These are phyloP conservation scores for Antedon mediterranea DNA, from an alignment of 53 echinoderm and acorn worm species.

Conservation along the genomic window DNA sequence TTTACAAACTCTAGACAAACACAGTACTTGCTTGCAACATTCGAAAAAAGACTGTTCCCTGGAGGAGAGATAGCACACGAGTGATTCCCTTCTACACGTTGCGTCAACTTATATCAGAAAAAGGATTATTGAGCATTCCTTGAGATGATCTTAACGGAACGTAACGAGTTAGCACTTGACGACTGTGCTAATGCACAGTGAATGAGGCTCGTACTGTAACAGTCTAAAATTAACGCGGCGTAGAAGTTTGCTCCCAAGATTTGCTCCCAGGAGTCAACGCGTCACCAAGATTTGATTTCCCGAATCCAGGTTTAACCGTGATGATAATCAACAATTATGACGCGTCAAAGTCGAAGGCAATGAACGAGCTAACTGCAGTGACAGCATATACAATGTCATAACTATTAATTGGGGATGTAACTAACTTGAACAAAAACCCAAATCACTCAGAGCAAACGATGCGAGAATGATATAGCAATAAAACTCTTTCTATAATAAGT, in stretches of 20 bases:
- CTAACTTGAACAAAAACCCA: background rate
- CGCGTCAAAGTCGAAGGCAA: background rate
- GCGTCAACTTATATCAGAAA: background rate
- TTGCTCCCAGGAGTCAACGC: background rate
- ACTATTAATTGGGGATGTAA: background rate
- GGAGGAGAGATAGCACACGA: background rate
- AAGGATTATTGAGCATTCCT: background rate
- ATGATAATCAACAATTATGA: background rate
- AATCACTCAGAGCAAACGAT: too few relatives aligned
- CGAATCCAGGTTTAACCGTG: background rate
- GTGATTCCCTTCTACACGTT: background rate
- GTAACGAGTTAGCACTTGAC: too few relatives aligned
- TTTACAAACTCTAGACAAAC: background rate
- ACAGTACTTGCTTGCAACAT: background rate
- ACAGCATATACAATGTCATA: background rate
- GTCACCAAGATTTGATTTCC: conserved; percentile 1
- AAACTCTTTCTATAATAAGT: too few relatives aligned
- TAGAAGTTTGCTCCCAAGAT: background rate
- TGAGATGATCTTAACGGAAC: background rate
- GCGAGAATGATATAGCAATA: too few relatives aligned
- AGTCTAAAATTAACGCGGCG: background rate
- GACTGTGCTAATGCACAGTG: background rate
- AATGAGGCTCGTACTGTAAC: background rate
- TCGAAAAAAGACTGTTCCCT: background rate
- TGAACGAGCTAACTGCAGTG: background rate